Conservation (phyloP, 2,113 vertebrate genomes). For the Psammodynastes pulverulentus region DNA sequence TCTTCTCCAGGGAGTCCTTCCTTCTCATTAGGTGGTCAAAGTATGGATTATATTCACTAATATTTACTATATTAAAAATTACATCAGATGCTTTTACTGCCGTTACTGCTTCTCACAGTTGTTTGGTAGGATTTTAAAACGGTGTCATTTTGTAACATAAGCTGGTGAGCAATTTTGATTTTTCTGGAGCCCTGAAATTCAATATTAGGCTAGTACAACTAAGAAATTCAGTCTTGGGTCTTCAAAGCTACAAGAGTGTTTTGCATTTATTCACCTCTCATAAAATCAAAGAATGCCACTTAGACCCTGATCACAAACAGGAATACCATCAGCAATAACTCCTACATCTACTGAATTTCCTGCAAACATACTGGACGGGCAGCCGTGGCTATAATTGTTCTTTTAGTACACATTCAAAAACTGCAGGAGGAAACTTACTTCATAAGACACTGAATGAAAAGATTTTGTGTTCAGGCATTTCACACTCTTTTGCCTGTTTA, state of each 20-base stretch:
- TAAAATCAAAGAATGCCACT: not conserved
- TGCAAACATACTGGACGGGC: not conserved
- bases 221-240: not conserved
- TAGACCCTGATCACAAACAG: not conserved
- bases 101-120: not conserved
- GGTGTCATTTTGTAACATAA: not conserved
- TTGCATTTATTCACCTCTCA: not conserved
- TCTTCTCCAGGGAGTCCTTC: too few relatives aligned
- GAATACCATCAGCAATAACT: not conserved
- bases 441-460: not conserved
- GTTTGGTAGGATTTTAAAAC: not conserved
- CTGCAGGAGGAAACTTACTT: not conserved
- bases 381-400: not conserved
- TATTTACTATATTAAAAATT: not conserved
- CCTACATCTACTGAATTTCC: not conserved
- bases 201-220: not conserved
- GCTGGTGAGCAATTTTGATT: not conserved
- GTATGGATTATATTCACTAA: not conserved
- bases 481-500: too few relatives aligned
- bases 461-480: not conserved
- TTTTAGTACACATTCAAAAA: not conserved
- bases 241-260: not conserved
- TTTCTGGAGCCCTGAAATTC: not conserved
- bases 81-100: not conserved
- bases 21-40: too few relatives aligned